These are phyloP conservation scores for Ectropis grisescens DNA, from an alignment of 1,140 invertebrate genomes.

Conservation along the genomic window DNA sequence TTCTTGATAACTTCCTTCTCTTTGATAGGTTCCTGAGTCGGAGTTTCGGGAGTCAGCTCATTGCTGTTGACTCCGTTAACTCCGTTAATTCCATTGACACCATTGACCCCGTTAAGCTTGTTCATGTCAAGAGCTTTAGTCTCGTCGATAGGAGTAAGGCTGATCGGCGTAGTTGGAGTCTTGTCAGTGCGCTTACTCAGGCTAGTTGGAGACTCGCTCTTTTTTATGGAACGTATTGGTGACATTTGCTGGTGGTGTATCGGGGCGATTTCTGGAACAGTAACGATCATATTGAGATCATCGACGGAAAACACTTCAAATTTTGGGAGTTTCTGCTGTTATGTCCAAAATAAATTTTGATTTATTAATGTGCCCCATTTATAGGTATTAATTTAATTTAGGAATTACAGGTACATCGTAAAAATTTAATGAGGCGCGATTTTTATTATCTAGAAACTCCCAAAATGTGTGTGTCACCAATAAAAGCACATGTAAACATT, in stretches of 20 bases:
- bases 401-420: no score
- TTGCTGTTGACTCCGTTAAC: conserved; percentile 51
- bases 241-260: conserved; percentile 68
- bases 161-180: conserved; percentile 63
- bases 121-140: conserved; percentile 62
- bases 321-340: conserved; percentile 26
- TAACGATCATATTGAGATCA: conserved; percentile 14
- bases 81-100: conserved; percentile 27
- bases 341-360: no score
- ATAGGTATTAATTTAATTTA: no score
- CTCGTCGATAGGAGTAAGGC: conserved; percentile 65
- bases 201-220: conserved; percentile 61
- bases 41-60: conserved; percentile 52
- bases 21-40: conserved; percentile 37
- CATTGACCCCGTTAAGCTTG: conserved; percentile 53
- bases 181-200: conserved; percentile 61
- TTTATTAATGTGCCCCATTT: no score
- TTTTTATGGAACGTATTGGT: conserved; percentile 60
- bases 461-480: no score
- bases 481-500: no score
- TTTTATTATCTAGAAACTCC: no score
- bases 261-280: conserved; percentile 67
- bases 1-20: conserved; percentile 53
- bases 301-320: neutral
- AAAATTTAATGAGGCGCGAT: no score